These are phyloP conservation scores for Conus ventricosus DNA, from an alignment of 1,140 invertebrate genomes.

Conservation along the genomic window DNA sequence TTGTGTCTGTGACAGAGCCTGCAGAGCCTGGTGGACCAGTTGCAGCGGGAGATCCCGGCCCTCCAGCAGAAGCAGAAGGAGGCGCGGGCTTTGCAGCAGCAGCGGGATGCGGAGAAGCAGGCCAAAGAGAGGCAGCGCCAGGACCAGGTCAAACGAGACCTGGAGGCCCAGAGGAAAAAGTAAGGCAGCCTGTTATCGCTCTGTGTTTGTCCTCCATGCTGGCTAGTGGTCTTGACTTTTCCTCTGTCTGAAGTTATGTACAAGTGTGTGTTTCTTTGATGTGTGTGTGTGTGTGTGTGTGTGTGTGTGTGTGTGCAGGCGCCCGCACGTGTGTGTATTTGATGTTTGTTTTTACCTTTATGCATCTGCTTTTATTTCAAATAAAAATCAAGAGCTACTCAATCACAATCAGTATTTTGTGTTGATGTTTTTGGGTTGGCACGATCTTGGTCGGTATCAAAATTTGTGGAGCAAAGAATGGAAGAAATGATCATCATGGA, in stretches of 20 bases:
- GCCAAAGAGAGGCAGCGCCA: constrained; percentile 61
- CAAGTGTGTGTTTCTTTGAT: not conserved
- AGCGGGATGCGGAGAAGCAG: constrained; percentile 47
- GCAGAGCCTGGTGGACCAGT: constrained; percentile 51
- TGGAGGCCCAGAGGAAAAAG: constrained; percentile 56
- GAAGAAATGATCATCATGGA: no score
- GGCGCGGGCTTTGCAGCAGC: constrained; percentile 39
- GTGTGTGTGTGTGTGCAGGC: not conserved
- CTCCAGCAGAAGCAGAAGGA: constrained; percentile 51
- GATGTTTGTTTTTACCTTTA: not conserved
- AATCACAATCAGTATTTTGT: no score
- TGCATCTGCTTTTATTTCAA: not conserved
- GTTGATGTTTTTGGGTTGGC: no score
- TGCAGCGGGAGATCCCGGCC: constrained; percentile 50
- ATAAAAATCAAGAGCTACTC: no score
- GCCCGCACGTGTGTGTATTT: not conserved
- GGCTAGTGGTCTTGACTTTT: not conserved
- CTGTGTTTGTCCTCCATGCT: not conserved
- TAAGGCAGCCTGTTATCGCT: constrained; percentile 34
- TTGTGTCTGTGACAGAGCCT: constrained; percentile 48
- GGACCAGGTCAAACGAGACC: constrained; percentile 57
- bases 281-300: not conserved
- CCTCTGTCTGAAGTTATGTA: not conserved
- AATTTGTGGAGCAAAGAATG: no score
- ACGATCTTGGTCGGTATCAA: no score